These are phyloP conservation scores for Empidonax alnorum DNA, from an alignment of 2,113 vertebrate genomes.

Conservation along the genomic window DNA sequence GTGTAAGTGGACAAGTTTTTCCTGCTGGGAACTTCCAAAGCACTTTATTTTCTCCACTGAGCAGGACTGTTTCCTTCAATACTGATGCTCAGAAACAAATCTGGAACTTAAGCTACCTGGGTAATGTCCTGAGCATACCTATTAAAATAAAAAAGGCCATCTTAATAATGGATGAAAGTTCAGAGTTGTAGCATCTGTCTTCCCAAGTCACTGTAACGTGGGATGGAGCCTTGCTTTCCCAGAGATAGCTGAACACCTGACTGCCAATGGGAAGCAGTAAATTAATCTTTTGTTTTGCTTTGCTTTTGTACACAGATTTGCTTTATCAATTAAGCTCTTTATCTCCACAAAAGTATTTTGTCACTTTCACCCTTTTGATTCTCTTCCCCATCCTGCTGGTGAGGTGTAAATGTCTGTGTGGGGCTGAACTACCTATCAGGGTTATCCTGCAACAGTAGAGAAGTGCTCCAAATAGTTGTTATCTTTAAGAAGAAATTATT, in stretches of 20 bases:
- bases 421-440: not conserved
- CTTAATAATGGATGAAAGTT: not conserved
- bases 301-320: not conserved
- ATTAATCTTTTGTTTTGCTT: not conserved
- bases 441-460: not conserved
- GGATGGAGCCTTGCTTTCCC: not conserved
- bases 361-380: not conserved
- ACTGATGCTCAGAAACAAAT: not conserved
- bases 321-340: not conserved
- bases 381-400: not conserved
- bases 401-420: fast-evolving
- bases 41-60: not conserved
- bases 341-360: not conserved
- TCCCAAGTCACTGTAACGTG: not conserved
- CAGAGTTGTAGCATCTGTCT: not conserved
- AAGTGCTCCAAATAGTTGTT: not conserved
- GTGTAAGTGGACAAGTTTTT: not conserved
- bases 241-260: not conserved
- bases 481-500: not conserved
- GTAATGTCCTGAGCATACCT: not conserved
- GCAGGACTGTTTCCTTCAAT: not conserved
- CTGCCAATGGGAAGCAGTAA: not conserved
- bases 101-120: not conserved
- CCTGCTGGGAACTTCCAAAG: not conserved
- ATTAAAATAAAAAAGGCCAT: not conserved